Evolutionary conservation across 2,797 vertebrate genomes (phyloP).

Genomic region (Silurus aristotelis): DNA sequence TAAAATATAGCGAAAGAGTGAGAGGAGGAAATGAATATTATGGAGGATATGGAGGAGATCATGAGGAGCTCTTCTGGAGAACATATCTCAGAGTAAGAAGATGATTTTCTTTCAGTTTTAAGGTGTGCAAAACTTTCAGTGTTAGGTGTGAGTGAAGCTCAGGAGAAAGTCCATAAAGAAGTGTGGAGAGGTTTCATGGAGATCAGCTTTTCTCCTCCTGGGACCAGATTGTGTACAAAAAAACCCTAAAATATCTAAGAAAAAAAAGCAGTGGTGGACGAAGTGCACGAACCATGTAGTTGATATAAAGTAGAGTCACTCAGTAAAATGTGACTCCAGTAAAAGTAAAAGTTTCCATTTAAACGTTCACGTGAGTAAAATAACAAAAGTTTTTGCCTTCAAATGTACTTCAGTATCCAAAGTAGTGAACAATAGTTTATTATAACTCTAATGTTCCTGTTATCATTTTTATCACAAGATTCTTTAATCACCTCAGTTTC

Average conservation of each 20-base stretch:
- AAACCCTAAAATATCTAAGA: background rate
- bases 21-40: conserved; percentile 51
- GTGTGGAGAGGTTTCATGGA: background rate
- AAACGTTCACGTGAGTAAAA: no score
- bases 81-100: conserved; percentile 69
- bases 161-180: background rate
- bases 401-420: no score
- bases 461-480: no score
- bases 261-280: no score
- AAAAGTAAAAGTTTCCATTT: no score
- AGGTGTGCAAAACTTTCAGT: background rate
- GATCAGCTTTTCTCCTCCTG: background rate
- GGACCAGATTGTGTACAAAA: background rate
- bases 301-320: no score
- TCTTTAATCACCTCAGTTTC: no score
- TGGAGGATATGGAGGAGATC: conserved; percentile 57
- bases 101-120: background rate
- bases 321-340: no score
- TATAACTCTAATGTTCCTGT: no score
- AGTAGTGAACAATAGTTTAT: no score
- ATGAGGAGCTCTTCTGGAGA: conserved; percentile 50
- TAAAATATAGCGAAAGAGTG: background rate
- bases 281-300: no score
- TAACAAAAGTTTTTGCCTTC: no score
- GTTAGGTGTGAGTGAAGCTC: background rate